These are phyloP conservation scores for Halcyon smyrnensis DNA, from an alignment of 2,797 vertebrate genomes.

Conservation along the genomic window DNA sequence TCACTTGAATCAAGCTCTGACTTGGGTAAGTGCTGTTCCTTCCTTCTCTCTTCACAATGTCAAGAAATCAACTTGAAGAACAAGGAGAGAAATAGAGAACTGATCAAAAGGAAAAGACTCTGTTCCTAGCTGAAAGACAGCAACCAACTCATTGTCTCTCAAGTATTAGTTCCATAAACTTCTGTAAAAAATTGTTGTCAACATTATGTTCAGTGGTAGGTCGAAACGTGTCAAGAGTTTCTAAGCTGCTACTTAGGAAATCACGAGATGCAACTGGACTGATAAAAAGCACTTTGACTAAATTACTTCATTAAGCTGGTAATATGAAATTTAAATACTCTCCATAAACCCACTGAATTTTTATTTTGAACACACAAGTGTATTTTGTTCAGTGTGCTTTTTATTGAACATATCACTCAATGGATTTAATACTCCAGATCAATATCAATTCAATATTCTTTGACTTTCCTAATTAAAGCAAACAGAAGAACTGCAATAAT, in stretches of 20 bases:
- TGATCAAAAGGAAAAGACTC: not conserved
- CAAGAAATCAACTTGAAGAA: not conserved
- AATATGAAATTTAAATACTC: conserved; percentile 33
- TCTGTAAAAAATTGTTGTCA: not conserved
- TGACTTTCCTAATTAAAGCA: conserved; percentile 71
- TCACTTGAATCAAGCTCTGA: not conserved
- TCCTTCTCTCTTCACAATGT: not conserved
- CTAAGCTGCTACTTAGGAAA: not conserved
- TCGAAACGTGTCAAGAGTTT: not conserved
- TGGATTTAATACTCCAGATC: conserved; percentile 65
- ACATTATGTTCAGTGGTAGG: not conserved
- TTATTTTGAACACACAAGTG: conserved; percentile 34
- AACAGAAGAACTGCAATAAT: conserved; percentile 71
- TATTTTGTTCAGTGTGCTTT: conserved; percentile 45
- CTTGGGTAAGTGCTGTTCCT: not conserved
- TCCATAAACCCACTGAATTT: conserved; percentile 20
- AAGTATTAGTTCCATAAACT: not conserved
- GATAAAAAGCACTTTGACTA: not conserved
- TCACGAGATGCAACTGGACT: not conserved
- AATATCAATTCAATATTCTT: conserved; percentile 59
- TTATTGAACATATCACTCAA: conserved; percentile 55
- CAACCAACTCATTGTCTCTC: not conserved
- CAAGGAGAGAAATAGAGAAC: not conserved
- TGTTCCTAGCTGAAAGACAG: not conserved
- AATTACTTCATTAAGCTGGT: conserved; percentile 38